phyloP scores from a whole-genome alignment of 64 coral and sea anemone genomes.

The Porites australiensis region DNA sequence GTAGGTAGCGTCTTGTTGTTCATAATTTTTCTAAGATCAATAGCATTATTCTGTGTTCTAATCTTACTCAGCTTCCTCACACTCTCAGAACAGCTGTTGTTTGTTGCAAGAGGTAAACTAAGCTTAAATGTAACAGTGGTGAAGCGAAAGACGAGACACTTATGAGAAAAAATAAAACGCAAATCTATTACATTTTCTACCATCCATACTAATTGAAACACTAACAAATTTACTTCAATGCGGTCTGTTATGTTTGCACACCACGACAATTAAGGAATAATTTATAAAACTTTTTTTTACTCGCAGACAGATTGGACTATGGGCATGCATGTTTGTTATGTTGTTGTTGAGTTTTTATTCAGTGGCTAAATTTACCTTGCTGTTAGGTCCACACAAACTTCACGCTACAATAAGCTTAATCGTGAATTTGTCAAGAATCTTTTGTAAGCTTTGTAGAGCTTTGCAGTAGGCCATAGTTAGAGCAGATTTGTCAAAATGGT shows the following conservation, averaged over 20 bases:
- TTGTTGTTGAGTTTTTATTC: neutral
- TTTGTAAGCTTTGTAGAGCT: neutral
- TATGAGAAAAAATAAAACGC: too few species aligned
- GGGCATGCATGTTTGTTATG: neutral
- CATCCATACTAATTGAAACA: neutral
- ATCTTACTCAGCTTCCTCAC: too few species aligned
- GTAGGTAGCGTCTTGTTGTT: neutral
- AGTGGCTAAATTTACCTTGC: neutral
- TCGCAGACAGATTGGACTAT: too few species aligned
- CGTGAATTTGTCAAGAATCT: neutral
- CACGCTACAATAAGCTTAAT: neutral
- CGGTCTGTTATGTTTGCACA: too few species aligned
- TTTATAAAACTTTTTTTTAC: too few species aligned
- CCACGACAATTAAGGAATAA: too few species aligned
- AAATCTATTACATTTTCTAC: too few species aligned
- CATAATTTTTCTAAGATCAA: too few species aligned
- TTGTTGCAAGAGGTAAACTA: neutral
- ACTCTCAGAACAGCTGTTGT: too few species aligned
- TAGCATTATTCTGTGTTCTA: too few species aligned
- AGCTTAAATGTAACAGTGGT: neutral
- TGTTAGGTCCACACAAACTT: neutral
- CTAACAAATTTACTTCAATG: too few species aligned
- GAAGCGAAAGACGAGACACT: neutral
- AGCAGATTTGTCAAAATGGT: neutral
- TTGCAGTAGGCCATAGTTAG: neutral